Conservation (phyloP, 2,113 vertebrate species). For the Ptyas mucosa region DNA sequence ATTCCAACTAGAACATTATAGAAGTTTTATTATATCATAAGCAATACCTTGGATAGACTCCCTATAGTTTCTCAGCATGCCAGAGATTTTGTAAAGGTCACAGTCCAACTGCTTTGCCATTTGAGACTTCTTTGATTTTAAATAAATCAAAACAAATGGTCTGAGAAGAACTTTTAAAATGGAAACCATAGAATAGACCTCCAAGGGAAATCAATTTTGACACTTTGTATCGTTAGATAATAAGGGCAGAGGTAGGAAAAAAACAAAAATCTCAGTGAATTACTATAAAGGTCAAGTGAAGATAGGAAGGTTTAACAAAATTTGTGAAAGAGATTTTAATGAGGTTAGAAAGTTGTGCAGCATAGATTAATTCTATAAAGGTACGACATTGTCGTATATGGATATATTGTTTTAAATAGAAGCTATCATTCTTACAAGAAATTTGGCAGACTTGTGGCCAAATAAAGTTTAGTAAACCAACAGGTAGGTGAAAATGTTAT, state of each 20-base stretch:
- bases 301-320: constrained; percentile 44
- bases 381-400: background rate
- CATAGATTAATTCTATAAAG: background rate
- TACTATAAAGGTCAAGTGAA: constrained; percentile 41
- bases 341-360: background rate
- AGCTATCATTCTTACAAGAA: background rate
- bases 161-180: constrained; percentile 47
- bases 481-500: background rate
- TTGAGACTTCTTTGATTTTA: constrained; percentile 38
- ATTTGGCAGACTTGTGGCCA: background rate
- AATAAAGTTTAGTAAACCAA: background rate
- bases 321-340: constrained; percentile 9
- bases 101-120: constrained; percentile 48
- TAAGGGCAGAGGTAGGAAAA: constrained; percentile 37
- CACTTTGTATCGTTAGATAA: constrained; percentile 47
- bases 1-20: constrained; percentile 35
- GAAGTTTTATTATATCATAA: constrained; percentile 44
- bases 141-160: constrained; percentile 46
- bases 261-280: constrained; percentile 40
- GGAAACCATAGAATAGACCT: constrained; percentile 42
- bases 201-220: constrained; percentile 52
- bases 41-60: constrained; percentile 38
- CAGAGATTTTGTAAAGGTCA: constrained; percentile 59
- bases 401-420: background rate
- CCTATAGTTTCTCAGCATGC: constrained; percentile 49